These are phyloP conservation scores for Drymonia ruficornis DNA, from an alignment of 2,888 invertebrate genomes.

Conservation along the genomic window DNA sequence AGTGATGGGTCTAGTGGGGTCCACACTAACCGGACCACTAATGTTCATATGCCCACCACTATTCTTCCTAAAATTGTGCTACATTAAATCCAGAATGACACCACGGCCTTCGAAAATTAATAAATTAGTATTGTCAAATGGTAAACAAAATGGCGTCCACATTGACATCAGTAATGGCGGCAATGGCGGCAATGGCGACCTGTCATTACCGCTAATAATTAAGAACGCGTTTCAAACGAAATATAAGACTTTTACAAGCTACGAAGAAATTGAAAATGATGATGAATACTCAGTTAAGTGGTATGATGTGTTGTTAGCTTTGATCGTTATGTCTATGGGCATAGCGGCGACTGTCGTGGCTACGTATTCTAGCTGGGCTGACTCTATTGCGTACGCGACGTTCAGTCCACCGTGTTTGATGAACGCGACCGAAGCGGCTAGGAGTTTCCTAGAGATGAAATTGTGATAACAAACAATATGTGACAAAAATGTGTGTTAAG, in stretches of 20 bases:
- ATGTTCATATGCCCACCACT: constrained; percentile 94
- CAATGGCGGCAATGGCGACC: constrained; percentile 24
- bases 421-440: constrained; percentile 83
- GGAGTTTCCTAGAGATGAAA: constrained; percentile 52
- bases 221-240: constrained; percentile 44
- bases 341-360: constrained; percentile 87
- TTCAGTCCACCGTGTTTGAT: constrained; percentile 90
- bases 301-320: constrained; percentile 81
- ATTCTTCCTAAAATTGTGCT: constrained; percentile 89
- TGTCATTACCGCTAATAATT: constrained; percentile 53
- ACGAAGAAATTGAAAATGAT: constrained; percentile 33
- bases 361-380: constrained; percentile 89
- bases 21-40: constrained; percentile 92
- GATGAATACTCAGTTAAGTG: constrained; percentile 63
- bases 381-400: constrained; percentile 86
- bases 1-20: constrained; percentile 94
- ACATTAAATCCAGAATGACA: constrained; percentile 66
- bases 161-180: constrained; percentile 13
- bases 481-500: neutral
- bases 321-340: constrained; percentile 86
- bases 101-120: constrained; percentile 16
- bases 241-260: constrained; percentile 64
- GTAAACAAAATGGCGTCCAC: constrained; percentile 27
- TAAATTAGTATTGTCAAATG: constrained; percentile 9
- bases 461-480: neutral